Conservation (phyloP, 2,113 vertebrate genomes). For the Piprites chloris region DNA sequence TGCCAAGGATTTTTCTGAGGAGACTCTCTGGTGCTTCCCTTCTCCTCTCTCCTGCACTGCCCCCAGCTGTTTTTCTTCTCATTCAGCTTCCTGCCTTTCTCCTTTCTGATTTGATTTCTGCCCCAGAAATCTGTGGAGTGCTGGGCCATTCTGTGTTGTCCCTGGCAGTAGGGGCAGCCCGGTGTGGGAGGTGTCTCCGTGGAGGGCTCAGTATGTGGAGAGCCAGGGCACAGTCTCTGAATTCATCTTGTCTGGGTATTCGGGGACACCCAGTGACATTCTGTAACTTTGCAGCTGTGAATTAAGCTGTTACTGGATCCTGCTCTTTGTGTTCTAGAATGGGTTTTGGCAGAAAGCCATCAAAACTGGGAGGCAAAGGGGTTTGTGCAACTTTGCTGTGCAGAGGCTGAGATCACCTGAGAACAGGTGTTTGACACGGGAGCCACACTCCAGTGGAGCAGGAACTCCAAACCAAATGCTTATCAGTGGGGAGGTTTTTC, state of each 20-base stretch:
- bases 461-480: not conserved
- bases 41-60: not conserved
- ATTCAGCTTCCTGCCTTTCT: not conserved
- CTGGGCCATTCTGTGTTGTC: not conserved
- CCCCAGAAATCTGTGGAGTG: not conserved
- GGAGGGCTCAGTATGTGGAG: not conserved
- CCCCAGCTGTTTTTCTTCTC: not conserved
- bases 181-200: not conserved
- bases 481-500: accelerated
- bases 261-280: not conserved
- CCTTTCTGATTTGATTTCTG: not conserved
- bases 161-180: not conserved
- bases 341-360: not conserved
- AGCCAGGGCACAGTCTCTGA: not conserved
- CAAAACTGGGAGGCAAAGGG: not conserved
- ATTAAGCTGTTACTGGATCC: not conserved
- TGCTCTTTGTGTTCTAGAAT: not conserved
- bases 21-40: not conserved
- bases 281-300: not conserved
- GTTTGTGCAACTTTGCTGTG: accelerated
- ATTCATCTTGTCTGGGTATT: not conserved
- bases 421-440: not conserved
- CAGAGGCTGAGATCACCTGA: not conserved
- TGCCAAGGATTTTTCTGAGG: not conserved
- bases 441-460: not conserved